Percentiles rank a stretch among this genome's conserved stretches.
phyloP scores from a whole-genome alignment of 2,888 invertebrate genomes.

The Leptopilina myrica region DNA sequence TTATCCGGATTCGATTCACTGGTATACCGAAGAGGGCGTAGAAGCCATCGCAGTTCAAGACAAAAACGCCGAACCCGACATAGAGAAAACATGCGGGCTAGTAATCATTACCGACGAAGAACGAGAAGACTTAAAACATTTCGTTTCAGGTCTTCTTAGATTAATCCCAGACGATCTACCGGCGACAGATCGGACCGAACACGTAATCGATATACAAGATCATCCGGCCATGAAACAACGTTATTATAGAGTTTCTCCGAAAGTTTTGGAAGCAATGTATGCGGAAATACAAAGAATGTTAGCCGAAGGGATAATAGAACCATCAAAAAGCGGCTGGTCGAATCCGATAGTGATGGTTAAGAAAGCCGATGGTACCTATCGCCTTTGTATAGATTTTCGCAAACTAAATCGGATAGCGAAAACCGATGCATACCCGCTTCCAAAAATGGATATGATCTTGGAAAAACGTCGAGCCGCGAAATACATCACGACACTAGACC shows the following conservation, averaged over 20 bases:
- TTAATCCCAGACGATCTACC: background rate
- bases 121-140: background rate
- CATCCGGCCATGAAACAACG: background rate
- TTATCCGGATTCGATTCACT: background rate
- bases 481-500: slow-evolving; percentile 66
- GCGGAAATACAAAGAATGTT: slow-evolving; percentile 14
- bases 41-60: no score
- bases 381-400: slow-evolving; percentile 62
- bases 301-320: slow-evolving; percentile 33
- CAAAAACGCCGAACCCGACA: background rate
- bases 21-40: background rate
- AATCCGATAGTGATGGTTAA: slow-evolving; percentile 42
- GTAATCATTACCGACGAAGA: background rate
- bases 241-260: background rate
- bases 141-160: background rate
- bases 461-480: slow-evolving; percentile 61
- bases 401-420: slow-evolving; percentile 64
- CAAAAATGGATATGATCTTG: slow-evolving; percentile 61
- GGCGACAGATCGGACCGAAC: background rate
- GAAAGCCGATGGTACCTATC: slow-evolving; percentile 20
- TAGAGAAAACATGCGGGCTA: background rate
- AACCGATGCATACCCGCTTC: slow-evolving; percentile 65
- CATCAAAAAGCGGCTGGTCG: slow-evolving; percentile 36
- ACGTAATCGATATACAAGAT: slow-evolving; percentile 10
- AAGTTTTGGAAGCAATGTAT: slow-evolving; percentile 21